Evolutionary conservation across 2,113 vertebrate species (phyloP).

Genomic region (Trematomus loennbergii): DNA sequence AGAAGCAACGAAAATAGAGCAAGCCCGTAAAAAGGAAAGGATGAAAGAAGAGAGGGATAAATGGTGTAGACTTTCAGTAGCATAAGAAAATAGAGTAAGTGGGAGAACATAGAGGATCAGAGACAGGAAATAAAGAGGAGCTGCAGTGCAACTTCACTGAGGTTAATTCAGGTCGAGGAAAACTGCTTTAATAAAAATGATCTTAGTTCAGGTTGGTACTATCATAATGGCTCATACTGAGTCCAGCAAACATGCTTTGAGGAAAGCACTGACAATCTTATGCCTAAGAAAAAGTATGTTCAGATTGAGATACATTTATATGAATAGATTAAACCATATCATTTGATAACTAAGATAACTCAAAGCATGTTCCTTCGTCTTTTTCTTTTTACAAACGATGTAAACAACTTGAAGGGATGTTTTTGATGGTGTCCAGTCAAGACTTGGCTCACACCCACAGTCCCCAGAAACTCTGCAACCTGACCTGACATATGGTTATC

Average conservation of each 20-base stretch:
- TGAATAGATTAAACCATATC: background rate
- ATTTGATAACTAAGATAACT: background rate
- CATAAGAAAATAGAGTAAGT: background rate
- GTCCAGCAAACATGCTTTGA: background rate
- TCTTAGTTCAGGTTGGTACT: background rate
- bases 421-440: conserved; percentile 28
- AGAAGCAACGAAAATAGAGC: background rate
- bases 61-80: background rate
- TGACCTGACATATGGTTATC: conserved; percentile 34
- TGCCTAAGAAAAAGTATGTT: background rate
- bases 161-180: conserved; percentile 6
- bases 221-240: background rate
- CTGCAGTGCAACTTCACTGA: background rate
- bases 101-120: background rate
- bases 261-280: background rate
- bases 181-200: background rate
- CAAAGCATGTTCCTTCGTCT: background rate
- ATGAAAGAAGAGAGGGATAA: background rate
- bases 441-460: conserved; percentile 24
- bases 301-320: background rate
- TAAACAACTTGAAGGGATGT: conserved; percentile 13
- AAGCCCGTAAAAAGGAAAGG: background rate
- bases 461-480: conserved; percentile 39
- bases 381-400: background rate
- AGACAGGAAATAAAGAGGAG: background rate